Evolutionary conservation across 2,113 vertebrate species (phyloP).

Genomic region (Vulpes ferrilata): DNA sequence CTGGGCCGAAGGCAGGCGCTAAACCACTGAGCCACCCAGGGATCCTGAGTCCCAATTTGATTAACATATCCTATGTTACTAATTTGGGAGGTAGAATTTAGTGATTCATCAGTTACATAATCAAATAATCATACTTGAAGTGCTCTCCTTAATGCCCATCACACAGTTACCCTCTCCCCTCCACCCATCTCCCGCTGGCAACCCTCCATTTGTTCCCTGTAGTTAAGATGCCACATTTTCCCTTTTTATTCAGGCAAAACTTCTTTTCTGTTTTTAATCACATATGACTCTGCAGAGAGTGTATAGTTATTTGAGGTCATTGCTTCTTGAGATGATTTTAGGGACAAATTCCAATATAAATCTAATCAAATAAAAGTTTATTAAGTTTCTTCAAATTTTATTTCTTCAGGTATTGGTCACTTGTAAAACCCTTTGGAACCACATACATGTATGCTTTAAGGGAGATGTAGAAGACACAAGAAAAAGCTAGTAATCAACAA

Average conservation of each 20-base stretch:
- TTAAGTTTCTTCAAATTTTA: neutral
- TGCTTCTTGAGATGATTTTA: neutral
- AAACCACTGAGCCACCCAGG: too few species aligned
- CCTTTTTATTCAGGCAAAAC: neutral
- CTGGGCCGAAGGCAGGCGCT: too few species aligned
- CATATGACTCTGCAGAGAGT: neutral
- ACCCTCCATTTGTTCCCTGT: too few species aligned
- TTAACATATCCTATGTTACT: too few species aligned
- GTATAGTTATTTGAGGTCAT: neutral
- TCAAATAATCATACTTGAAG: too few species aligned
- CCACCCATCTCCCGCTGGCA: too few species aligned
- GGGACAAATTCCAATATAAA: neutral
- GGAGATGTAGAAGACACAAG: neutral
- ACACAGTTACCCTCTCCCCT: too few species aligned
- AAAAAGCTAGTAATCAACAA: neutral
- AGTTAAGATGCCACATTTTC: neutral
- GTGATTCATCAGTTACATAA: too few species aligned
- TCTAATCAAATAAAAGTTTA: neutral
- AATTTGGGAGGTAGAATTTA: too few species aligned
- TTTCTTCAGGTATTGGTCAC: neutral
- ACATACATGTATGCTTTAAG: neutral
- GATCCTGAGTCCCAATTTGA: too few species aligned
- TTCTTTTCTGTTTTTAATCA: neutral
- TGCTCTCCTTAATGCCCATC: too few species aligned
- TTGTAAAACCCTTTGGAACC: neutral